Conservation (phyloP, 2,113 vertebrate genomes). For the Isichthys henryi region DNA sequence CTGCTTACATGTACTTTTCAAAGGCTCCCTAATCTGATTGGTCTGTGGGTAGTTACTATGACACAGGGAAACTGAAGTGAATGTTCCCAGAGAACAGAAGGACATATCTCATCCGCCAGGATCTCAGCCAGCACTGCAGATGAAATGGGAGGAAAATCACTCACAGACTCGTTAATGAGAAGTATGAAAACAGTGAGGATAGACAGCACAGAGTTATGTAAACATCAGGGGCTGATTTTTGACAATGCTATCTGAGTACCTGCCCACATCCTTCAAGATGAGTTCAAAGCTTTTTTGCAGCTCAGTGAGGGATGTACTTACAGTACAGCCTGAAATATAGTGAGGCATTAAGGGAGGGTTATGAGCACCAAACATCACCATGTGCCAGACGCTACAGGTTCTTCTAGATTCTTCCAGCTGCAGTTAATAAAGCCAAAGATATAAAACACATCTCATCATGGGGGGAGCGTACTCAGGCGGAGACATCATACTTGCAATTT, state of each 20-base stretch:
- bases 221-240: not conserved
- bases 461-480: not conserved
- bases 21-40: constrained; percentile 36
- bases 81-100: not conserved
- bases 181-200: not conserved
- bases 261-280: not conserved
- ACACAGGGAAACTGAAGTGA: not conserved
- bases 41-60: constrained; percentile 26
- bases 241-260: not conserved
- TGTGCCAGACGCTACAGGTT: constrained; percentile 1
- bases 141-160: not conserved
- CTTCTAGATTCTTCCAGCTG: constrained; percentile 33
- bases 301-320: not conserved
- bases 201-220: not conserved
- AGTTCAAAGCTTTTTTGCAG: constrained; percentile 26
- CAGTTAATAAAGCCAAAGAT: constrained; percentile 20
- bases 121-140: not conserved
- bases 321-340: constrained; percentile 22
- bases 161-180: not conserved
- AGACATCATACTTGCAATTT: constrained; percentile 5
- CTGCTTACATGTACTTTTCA: constrained; percentile 34
- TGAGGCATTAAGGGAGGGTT: constrained; percentile 17
- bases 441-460: constrained; percentile 14
- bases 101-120: not conserved
- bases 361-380: not conserved